Conservation (phyloP, 2,888 invertebrate species). For the Thereva nobilitata region DNA sequence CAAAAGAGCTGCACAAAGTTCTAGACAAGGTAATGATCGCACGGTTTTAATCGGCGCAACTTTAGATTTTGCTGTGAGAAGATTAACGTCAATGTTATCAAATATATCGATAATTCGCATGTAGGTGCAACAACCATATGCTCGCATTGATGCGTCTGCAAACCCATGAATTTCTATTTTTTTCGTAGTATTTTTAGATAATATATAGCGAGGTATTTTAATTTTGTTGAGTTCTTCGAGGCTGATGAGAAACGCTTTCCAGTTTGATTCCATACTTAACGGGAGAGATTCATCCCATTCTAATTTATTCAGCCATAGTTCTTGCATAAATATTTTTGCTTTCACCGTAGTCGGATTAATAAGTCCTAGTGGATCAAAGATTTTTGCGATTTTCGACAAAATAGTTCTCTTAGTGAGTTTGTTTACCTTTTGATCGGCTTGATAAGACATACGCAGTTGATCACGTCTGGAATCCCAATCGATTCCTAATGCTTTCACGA, state of each 20-base stretch:
- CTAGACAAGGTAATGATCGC: conserved; percentile 46
- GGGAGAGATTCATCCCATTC: conserved; percentile 36
- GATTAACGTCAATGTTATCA: background rate
- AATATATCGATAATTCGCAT: background rate
- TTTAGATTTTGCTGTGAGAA: conserved; percentile 23
- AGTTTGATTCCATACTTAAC: background rate
- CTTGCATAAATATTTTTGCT: conserved; percentile 32
- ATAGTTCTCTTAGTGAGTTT: background rate
- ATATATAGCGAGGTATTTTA: conserved; percentile 23
- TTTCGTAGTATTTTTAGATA: background rate
- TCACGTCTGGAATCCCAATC: background rate
- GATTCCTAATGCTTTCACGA: conserved; percentile 1
- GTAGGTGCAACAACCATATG: conserved; percentile 28
- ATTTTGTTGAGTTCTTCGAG: conserved; percentile 1
- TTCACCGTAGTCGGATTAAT: conserved; percentile 17
- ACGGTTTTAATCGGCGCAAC: conserved; percentile 35
- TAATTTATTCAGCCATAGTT: conserved; percentile 18
- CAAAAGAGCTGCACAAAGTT: conserved; percentile 46
- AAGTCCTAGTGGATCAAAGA: conserved; percentile 27
- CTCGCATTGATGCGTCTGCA: conserved; percentile 31
- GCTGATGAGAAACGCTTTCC: conserved; percentile 5
- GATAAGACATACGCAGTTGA: background rate
- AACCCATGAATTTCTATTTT: conserved; percentile 35
- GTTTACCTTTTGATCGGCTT: background rate
- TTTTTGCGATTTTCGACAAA: conserved; percentile 10